These are phyloP conservation scores for Macroteleia sp. DNA, from an alignment of 2,888 invertebrate genomes.

Conservation along the genomic window DNA sequence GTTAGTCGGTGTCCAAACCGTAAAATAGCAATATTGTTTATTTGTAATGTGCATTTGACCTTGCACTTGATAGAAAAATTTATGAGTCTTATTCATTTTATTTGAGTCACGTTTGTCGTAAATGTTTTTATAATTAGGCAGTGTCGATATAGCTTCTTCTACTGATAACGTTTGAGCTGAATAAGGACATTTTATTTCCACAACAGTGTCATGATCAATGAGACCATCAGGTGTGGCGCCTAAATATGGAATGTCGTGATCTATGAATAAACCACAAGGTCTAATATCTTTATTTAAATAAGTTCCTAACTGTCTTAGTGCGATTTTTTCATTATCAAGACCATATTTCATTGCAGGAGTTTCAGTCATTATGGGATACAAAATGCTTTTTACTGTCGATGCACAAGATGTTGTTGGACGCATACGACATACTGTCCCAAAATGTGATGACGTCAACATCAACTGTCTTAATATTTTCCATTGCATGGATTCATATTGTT, in stretches of 20 bases:
- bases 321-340: too few relatives aligned
- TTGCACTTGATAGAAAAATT: constrained; percentile 33
- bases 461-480: constrained; percentile 27
- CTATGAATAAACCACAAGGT: too few relatives aligned
- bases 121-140: background rate
- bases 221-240: too few relatives aligned
- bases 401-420: constrained; percentile 25
- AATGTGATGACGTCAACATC: constrained; percentile 50
- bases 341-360: too few relatives aligned
- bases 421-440: constrained; percentile 41
- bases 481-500: constrained; percentile 20
- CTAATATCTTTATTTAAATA: too few relatives aligned
- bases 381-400: constrained; percentile 33
- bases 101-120: constrained; percentile 13
- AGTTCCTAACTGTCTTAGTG: too few relatives aligned
- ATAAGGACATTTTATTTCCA: too few relatives aligned
- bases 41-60: constrained; percentile 17
- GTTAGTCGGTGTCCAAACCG: constrained; percentile 18
- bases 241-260: too few relatives aligned
- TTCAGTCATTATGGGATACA: constrained; percentile 27
- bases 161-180: too few relatives aligned
- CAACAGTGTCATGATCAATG: too few relatives aligned
- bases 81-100: constrained; percentile 14
- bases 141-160: too few relatives aligned
- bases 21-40: constrained; percentile 16